Evolutionary conservation across 2,113 vertebrate genomes (phyloP).

Genomic region (Anthoscopus minutus): DNA sequence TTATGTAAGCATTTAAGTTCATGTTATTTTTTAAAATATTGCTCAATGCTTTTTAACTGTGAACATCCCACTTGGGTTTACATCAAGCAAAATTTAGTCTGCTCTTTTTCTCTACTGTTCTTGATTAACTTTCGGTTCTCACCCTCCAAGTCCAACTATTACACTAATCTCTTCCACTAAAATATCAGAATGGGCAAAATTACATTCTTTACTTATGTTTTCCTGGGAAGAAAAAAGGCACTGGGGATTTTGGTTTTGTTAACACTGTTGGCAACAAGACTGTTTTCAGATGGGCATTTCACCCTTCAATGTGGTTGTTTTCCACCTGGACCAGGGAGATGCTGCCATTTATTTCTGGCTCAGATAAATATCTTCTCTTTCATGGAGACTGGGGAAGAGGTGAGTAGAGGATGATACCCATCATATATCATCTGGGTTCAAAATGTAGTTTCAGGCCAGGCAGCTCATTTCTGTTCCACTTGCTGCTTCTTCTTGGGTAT

Average conservation of each 20-base stretch:
- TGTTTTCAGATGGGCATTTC: neutral
- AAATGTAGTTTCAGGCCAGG: neutral
- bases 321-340: neutral
- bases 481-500: neutral
- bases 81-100: neutral
- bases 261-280: neutral
- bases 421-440: neutral
- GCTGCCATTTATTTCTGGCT: neutral
- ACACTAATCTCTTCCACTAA: neutral
- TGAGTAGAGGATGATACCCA: neutral
- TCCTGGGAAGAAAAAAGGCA: neutral
- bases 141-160: neutral
- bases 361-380: neutral
- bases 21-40: neutral
- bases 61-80: neutral
- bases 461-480: neutral
- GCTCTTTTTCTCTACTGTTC: neutral
- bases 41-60: neutral
- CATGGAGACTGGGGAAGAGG: neutral
- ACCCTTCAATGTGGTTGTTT: neutral
- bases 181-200: neutral
- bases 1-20: neutral
- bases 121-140: neutral
- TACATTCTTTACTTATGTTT: neutral
- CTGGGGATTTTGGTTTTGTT: neutral